phyloP scores from a whole-genome alignment of 2,113 vertebrate genomes.

The Cervus canadensis region DNA sequence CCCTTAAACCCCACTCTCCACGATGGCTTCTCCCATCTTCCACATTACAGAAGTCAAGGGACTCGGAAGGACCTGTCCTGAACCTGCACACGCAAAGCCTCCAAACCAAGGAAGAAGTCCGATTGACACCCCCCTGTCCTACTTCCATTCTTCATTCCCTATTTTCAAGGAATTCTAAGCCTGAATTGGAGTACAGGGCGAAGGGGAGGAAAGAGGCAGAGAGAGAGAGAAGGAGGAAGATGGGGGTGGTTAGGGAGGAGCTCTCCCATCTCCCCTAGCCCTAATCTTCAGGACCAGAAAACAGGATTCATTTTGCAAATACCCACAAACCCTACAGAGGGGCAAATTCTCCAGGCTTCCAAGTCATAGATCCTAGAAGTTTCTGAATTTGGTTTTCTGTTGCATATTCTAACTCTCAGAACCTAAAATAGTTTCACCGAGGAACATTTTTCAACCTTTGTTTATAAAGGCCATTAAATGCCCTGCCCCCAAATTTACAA shows the following conservation, averaged over 20 bases:
- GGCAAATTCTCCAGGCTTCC: background rate
- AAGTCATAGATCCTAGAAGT: background rate
- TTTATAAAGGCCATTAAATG: background rate
- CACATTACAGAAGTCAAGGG: background rate
- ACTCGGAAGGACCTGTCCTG: background rate
- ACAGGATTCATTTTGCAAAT: background rate
- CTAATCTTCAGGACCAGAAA: background rate
- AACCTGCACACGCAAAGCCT: background rate
- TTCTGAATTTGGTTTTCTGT: background rate
- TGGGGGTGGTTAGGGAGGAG: rapidly evolving
- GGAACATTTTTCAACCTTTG: background rate
- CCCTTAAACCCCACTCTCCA: too few species aligned
- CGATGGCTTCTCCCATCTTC: rapidly evolving
- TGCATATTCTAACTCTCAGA: background rate
- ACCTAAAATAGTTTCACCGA: background rate
- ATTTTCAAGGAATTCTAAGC: background rate
- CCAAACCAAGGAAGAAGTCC: background rate
- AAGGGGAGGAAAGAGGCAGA: background rate
- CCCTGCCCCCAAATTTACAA: background rate
- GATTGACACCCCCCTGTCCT: background rate
- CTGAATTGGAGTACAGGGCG: background rate
- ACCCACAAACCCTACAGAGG: rapidly evolving
- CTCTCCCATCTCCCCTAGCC: background rate
- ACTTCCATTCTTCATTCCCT: background rate
- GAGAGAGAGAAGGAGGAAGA: background rate